Conservation (phyloP, 2,113 vertebrate species). For the Enhydra lutris region DNA sequence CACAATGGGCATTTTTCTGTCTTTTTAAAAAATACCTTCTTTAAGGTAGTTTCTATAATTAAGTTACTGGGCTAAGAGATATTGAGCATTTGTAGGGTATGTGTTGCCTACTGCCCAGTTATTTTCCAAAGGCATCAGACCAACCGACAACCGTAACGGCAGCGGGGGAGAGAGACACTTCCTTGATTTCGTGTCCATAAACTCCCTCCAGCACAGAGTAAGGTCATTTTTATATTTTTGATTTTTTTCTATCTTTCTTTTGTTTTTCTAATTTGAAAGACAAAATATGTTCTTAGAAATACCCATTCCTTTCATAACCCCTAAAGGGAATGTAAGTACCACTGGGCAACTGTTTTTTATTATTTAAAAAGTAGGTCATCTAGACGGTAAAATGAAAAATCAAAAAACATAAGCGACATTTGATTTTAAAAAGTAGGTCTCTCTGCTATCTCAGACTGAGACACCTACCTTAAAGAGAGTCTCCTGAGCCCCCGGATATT, state of each 20-base stretch:
- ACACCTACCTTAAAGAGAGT: too few relatives aligned
- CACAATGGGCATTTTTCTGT: too few relatives aligned
- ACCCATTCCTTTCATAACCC: accelerated
- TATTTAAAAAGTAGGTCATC: not conserved
- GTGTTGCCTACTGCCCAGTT: not conserved
- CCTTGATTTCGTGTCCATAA: accelerated
- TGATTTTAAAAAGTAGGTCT: not conserved
- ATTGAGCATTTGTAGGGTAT: not conserved
- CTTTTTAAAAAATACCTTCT: not conserved
- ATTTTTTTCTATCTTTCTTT: not conserved
- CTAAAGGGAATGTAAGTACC: not conserved
- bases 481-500: not conserved
- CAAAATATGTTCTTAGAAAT: not conserved
- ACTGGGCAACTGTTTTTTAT: not conserved
- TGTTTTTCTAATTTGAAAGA: not conserved
- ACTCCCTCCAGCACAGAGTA: too few relatives aligned
- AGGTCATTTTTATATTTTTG: too few relatives aligned
- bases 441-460: not conserved
- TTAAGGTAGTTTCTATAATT: not conserved
- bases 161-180: accelerated
- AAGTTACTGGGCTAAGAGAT: not conserved
- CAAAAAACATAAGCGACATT: accelerated
- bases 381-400: not conserved
- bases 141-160: accelerated
- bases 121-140: not conserved